Evolutionary conservation across 2,797 vertebrate species (phyloP), one percentile per base, ranked within the genome.

Genomic region (Coilia nasus): DNA sequence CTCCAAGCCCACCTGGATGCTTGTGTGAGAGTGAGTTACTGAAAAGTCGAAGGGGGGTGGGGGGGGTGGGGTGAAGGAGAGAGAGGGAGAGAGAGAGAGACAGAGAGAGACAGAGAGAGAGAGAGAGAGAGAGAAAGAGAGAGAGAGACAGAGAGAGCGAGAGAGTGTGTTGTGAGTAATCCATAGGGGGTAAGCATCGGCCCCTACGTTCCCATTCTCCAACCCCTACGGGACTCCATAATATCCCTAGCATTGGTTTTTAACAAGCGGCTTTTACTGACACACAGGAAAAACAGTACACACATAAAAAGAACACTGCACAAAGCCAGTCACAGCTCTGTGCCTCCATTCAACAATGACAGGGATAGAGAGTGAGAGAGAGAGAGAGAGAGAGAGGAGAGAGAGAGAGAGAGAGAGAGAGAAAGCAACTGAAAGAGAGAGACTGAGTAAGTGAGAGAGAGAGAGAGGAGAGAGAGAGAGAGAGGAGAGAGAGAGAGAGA

Each of bases 261-360:
- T 87, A 85, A 88, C 84, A 84, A 86, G 84, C 75, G 67, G 80
- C 54, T 84, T 85, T 88, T 86, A 85, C 82, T 88, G 81, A 86
- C 71, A 83, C 85, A 83, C 85, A 78, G 41, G 81, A 84, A 88
- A 84, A 87, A 89, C 75, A 86, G 85, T 84, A 86, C 62, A 71
- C 25, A 86, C 82, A 89, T 80, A 86, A 87, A 78, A 90, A 83
- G 87, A 85, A 64, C 83, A 85, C 78, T 81, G 47, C 88, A 86
- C 83, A 67, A 62, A 71, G 81, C 67, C 86, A 83, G 89, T 88
- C 91, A 90, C 87, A 89, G 84, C 83, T 84, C 85, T 75, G 81
- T 87, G 86, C 82, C 56, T 83, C 87, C 88, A 88, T 87, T 85
- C 83, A 91, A 50, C 86, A 23, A 85, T 25, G 85, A 41, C 35